A percentile compares a stretch with the other conserved stretches of the same genome.
These are phyloP conservation scores for Podarcis siculus DNA, from an alignment of 2,797 vertebrate genomes.

Conservation along the genomic window DNA sequence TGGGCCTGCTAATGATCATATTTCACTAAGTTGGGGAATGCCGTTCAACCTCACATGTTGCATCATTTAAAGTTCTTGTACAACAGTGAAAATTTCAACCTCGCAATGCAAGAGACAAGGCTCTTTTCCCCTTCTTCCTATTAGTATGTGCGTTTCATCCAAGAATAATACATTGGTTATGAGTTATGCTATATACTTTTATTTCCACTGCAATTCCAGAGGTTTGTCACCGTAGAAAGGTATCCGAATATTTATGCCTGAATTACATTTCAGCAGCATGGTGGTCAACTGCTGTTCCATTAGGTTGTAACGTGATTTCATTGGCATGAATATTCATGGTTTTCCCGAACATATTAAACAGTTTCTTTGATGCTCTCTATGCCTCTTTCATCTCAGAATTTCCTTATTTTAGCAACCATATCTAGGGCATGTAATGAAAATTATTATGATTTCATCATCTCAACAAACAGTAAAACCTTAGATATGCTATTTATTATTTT, in stretches of 20 bases:
- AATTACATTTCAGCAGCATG: constrained; percentile 19
- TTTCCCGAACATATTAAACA: constrained; percentile 39
- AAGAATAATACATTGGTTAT: constrained; percentile 34
- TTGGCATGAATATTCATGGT: constrained; percentile 15
- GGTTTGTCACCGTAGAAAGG: neutral
- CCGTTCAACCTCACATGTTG: constrained; percentile 27
- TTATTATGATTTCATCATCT: constrained; percentile 22
- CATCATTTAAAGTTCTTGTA: constrained; percentile 37
- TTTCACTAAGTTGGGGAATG: constrained; percentile 46
- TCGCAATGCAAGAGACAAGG: constrained; percentile 28
- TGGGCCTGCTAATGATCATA: constrained; percentile 38
- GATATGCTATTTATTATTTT: neutral
- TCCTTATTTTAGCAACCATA: constrained; percentile 10
- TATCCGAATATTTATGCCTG: neutral
- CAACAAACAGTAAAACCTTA: constrained; percentile 11
- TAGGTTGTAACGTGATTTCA: neutral
- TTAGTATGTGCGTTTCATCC: constrained; percentile 35
- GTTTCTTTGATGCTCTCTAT: constrained; percentile 40
- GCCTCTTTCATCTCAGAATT: constrained; percentile 36
- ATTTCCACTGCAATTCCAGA: constrained; percentile 4
- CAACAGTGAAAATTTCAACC: constrained; percentile 48
- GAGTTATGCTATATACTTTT: neutral
- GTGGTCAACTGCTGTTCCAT: constrained; percentile 23
- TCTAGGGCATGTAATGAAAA: constrained; percentile 22
- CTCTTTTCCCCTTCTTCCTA: constrained; percentile 29